Conservation (phyloP, 2,888 invertebrate species). For the Cyaniris semiargus region DNA sequence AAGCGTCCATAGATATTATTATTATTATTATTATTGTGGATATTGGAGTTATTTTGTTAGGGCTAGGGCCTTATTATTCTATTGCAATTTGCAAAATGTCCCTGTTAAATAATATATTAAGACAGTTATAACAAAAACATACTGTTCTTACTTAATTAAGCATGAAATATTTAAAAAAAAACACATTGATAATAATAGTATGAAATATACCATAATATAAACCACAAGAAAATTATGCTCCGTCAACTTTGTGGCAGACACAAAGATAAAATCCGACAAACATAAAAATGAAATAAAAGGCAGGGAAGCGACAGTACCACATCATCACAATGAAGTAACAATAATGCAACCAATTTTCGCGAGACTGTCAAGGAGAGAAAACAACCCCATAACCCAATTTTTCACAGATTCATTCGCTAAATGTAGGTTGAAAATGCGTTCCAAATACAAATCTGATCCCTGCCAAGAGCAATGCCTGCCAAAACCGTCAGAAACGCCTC, state of each 20-base stretch:
- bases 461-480: slow-evolving; percentile 73
- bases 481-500: slow-evolving; percentile 57
- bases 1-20: no score
- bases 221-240: background rate
- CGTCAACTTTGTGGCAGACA: background rate
- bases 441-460: slow-evolving; percentile 54
- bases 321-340: slow-evolving; percentile 34
- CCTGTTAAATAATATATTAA: no score
- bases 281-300: slow-evolving; percentile 11
- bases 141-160: no score
- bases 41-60: background rate
- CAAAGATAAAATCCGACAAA: background rate
- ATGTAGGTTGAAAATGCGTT: slow-evolving; percentile 54
- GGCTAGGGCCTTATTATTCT: background rate
- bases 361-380: slow-evolving; percentile 45
- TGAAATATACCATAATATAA: no score
- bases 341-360: slow-evolving; percentile 45
- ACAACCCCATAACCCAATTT: slow-evolving; percentile 54
- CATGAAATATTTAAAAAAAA: no score
- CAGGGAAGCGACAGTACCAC: background rate
- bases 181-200: no score
- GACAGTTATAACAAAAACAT: no score
- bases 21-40: no score
- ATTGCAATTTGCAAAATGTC: background rate
- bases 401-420: slow-evolving; percentile 46